phyloP scores from a whole-genome alignment of 2,797 vertebrate species.

The Gymnocypris eckloni region DNA sequence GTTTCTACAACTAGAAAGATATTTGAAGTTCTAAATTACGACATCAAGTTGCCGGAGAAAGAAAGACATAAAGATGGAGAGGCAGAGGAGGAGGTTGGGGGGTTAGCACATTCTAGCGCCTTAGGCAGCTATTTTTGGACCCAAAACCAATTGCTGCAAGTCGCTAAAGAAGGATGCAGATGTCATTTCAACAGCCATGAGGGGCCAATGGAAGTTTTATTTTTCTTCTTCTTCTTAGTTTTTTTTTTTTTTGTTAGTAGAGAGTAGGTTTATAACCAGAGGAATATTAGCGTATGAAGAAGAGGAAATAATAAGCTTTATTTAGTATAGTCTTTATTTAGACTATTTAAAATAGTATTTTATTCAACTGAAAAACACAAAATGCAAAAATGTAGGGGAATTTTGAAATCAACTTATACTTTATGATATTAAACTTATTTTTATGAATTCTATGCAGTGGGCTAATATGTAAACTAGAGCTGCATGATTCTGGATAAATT shows the following conservation, averaged over 20 bases:
- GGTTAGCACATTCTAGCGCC: constrained; percentile 19
- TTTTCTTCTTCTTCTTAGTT: neutral
- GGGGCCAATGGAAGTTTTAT: neutral
- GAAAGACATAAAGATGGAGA: constrained; percentile 66
- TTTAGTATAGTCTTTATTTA: too few species aligned
- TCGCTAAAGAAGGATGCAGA: constrained; percentile 74
- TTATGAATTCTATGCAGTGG: too few species aligned
- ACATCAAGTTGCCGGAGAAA: constrained; percentile 74
- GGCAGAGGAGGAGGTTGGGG: constrained; percentile 59
- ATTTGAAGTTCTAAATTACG: constrained; percentile 38
- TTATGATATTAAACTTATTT: too few species aligned
- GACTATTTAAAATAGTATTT: too few species aligned
- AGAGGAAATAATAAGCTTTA: too few species aligned
- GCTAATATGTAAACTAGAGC: too few species aligned
- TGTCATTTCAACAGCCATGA: constrained; percentile 61
- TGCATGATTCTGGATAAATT: too few species aligned
- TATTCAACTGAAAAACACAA: too few species aligned
- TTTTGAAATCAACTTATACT: too few species aligned
- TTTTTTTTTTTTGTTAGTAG: neutral
- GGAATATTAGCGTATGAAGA: neutral
- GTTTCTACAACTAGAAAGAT: constrained; percentile 19
- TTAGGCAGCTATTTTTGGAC: constrained; percentile 75
- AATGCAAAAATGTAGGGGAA: too few species aligned
- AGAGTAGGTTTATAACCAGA: neutral
- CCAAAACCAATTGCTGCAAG: constrained; percentile 71